These are phyloP conservation scores for Psammodynastes pulverulentus DNA, from an alignment of 2,113 vertebrate species.

Conservation along the genomic window DNA sequence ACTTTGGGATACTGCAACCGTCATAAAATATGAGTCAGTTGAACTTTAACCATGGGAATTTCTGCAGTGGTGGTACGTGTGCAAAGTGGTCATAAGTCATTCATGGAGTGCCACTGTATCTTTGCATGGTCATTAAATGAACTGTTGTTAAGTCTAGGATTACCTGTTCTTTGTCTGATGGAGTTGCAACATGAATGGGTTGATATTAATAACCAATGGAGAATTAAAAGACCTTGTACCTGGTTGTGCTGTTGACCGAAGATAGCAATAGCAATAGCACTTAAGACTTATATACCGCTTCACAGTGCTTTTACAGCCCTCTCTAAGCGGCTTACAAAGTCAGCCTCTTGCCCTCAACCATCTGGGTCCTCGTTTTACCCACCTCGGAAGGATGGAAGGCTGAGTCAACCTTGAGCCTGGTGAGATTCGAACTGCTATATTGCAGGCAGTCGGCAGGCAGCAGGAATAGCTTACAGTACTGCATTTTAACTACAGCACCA, in stretches of 20 bases:
- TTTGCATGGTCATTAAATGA: neutral
- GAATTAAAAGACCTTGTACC: neutral
- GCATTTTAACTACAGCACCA: too few relatives aligned
- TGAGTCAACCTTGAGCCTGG: too few relatives aligned
- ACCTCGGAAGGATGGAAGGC: too few relatives aligned
- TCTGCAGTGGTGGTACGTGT: neutral
- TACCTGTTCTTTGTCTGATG: neutral
- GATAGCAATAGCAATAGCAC: too few relatives aligned
- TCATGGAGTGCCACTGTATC: neutral
- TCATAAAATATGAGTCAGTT: neutral
- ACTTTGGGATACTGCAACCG: neutral
- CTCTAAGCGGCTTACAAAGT: too few relatives aligned
- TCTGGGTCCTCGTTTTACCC: too few relatives aligned
- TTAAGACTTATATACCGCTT: too few relatives aligned
- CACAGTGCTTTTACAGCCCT: too few relatives aligned
- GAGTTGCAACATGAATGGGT: neutral
- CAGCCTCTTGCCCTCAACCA: too few relatives aligned
- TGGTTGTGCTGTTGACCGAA: neutral
- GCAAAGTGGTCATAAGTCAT: neutral
- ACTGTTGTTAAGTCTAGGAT: neutral
- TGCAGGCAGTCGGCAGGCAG: too few relatives aligned
- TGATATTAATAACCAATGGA: neutral
- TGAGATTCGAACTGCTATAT: too few relatives aligned
- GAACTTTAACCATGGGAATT: neutral
- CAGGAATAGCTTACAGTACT: too few relatives aligned